Base-by-base conservation (phyloP, 2,797 vertebrate species). In the Melanogrammus aeglefinus region DNA sequence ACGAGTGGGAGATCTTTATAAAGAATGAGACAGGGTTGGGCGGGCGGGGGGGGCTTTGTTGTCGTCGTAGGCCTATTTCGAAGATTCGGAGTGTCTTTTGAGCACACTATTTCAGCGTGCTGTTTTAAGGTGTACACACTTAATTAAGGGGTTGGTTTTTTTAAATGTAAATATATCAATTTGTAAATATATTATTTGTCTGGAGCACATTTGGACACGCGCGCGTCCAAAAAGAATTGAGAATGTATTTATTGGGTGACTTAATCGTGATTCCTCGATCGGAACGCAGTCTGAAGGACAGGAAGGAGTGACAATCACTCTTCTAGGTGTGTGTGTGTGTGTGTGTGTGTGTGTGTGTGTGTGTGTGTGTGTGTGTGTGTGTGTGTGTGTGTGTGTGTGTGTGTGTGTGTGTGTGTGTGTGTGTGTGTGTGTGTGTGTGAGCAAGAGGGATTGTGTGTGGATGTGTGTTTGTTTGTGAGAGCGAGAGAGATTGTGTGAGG, bases 161-260 rank as follows among this genome's bases (percentile, higher is more conserved):
- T 66, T 66, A n/a, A n/a, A 66, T 66, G 57, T 66, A 66, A 8
- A 66, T 66, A n/a, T 66, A 66, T 66, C 57, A 6, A 69, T 69
- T 69, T 69, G 63, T 69, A 69, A 69, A 69, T 69, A 69, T 69
- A 69, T 69, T 94, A 92, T 90, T 89, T 85, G 85, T 92, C 84
- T 86, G 82, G 66, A 85, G 66, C 85, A 73, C 82, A 81, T 81
- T 81, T 36, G 66, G 80, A 82, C 72, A 79, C 36, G 18, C 75
- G 79, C 83, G 81, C 90, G 88, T 91, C 83, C 84, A 87, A 86
- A 85, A 87, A 79, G 88, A 93, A 92, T 91, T 89, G 79, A 92
- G 93, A 94, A 94, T 95, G 94, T 95, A 95, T 95, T 94, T 94
- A 95, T 94, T 93, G 84, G 24, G 82, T 86, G 86, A 91, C 91